Percentiles rank a stretch among this genome's conserved stretches.
These are phyloP conservation scores for Peromyscus aztecus DNA, from an alignment of 2,797 vertebrate species.

Conservation along the genomic window DNA sequence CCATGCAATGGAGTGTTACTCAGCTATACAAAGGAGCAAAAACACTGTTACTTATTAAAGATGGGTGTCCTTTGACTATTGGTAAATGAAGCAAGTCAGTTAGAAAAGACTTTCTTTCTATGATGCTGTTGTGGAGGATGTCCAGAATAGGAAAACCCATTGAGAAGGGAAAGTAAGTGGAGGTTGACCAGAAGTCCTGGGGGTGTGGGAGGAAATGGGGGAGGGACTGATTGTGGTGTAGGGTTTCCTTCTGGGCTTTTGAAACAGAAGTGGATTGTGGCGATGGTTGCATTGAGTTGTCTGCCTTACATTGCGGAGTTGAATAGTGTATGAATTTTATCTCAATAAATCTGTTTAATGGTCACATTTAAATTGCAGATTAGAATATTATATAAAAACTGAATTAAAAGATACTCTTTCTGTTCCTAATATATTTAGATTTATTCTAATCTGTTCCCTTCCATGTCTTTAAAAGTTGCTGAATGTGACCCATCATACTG, in stretches of 20 bases:
- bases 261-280: neutral
- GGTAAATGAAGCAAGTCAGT: neutral
- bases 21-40: neutral
- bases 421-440: constrained; percentile 1
- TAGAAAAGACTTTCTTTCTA: neutral
- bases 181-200: too few relatives aligned
- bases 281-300: neutral
- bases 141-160: neutral
- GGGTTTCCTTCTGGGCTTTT: neutral
- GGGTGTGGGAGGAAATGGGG: neutral
- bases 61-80: neutral
- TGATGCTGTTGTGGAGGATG: neutral
- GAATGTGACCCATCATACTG: neutral
- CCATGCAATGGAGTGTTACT: neutral
- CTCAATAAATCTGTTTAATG: constrained; percentile 36
- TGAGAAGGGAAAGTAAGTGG: neutral
- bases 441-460: constrained; percentile 24
- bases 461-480: constrained; percentile 42
- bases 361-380: constrained; percentile 44
- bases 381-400: constrained; percentile 46
- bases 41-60: neutral
- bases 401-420: constrained; percentile 53
- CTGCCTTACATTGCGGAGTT: neutral
- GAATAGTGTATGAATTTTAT: constrained; percentile 35
- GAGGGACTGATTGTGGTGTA: neutral